These are phyloP conservation scores for Anas capensis DNA, from an alignment of 2,797 vertebrate genomes.

Conservation along the genomic window DNA sequence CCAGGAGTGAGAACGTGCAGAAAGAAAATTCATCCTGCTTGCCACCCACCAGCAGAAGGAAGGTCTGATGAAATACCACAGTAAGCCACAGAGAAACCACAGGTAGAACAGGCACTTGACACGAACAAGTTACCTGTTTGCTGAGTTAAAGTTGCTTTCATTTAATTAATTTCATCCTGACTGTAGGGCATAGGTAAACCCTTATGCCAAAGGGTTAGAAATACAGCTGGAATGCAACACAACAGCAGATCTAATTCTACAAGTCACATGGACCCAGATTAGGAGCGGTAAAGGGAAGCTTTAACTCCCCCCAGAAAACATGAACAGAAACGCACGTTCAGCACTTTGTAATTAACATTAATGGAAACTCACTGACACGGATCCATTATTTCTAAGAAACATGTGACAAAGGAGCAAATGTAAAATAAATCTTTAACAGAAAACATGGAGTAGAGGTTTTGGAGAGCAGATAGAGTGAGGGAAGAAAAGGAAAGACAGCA, in stretches of 20 bases:
- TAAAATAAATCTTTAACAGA: neutral
- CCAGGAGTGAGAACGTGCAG: neutral
- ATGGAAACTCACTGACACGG: neutral
- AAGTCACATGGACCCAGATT: neutral
- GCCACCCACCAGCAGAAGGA: neutral
- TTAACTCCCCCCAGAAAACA: neutral
- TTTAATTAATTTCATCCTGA: neutral
- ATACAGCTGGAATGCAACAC: neutral
- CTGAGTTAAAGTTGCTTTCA: neutral
- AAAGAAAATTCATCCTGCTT: neutral
- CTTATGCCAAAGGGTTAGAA: neutral
- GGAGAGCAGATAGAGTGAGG: neutral
- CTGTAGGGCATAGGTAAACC: neutral
- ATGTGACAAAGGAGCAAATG: neutral
- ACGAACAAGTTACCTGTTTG: neutral
- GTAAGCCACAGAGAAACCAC: neutral
- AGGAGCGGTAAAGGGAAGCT: neutral
- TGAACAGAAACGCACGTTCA: slow-evolving; percentile 23
- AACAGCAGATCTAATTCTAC: neutral
- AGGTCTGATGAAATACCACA: neutral
- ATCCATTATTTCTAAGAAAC: neutral
- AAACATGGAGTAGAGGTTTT: neutral
- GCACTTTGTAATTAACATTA: neutral
- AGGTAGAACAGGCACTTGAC: neutral
- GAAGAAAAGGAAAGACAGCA: neutral